Conservation (phyloP, 1,140 invertebrate species). For the Halictus rubicundus region DNA sequence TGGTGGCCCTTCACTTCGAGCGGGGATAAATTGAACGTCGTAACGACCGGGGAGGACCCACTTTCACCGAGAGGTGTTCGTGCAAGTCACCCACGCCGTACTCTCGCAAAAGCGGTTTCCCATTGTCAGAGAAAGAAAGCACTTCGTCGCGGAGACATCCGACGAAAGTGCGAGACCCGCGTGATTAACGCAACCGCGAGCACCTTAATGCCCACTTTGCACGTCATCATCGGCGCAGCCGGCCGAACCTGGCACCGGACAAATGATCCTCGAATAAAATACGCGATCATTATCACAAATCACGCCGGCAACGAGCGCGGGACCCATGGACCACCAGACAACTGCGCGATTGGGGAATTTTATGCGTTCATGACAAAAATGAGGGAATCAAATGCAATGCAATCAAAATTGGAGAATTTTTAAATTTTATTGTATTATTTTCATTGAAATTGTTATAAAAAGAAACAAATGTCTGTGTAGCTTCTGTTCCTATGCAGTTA, state of each 20-base stretch:
- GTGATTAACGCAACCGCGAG: constrained; percentile 67
- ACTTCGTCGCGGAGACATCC: background rate
- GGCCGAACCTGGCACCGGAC: constrained; percentile 53
- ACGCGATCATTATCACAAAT: constrained; percentile 72
- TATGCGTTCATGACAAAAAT: too few species aligned
- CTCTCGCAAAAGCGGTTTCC: constrained; percentile 15
- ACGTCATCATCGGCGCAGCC: constrained; percentile 66
- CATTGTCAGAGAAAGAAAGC: background rate
- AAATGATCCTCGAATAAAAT: constrained; percentile 71
- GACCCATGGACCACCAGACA: background rate
- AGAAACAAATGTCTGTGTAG: too few species aligned
- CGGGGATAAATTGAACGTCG: constrained; percentile 48
- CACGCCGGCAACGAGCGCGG: constrained; percentile 54
- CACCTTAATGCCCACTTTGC: constrained; percentile 71
- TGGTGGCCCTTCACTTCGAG: constrained; percentile 37
- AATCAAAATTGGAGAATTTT: too few species aligned
- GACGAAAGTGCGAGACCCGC: constrained; percentile 27
- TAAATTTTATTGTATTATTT: too few species aligned
- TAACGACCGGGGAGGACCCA: constrained; percentile 38
- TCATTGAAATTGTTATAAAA: too few species aligned
- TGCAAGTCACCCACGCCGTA: constrained; percentile 53
- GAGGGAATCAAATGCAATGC: too few species aligned
- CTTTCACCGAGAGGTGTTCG: constrained; percentile 46
- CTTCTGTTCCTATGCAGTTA: too few species aligned
- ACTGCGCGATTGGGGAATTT: background rate